Evolutionary conservation across 2,113 vertebrate species (phyloP).

Genomic region (Lepidiolamprologus cunningtoni): DNA sequence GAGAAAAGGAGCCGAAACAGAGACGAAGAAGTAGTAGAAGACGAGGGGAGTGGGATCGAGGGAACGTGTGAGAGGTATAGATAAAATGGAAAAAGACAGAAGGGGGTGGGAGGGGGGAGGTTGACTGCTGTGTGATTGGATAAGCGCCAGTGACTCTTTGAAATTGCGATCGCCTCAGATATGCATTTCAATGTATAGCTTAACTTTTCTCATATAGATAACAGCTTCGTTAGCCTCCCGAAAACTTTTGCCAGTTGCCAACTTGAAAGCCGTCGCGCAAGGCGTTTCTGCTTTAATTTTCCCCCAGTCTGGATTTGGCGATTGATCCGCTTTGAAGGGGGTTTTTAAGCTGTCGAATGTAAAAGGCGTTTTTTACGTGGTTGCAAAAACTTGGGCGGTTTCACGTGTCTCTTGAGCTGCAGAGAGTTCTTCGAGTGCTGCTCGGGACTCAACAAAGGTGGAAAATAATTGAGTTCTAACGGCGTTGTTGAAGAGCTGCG

Average conservation of each 20-base stretch:
- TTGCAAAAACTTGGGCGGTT: not conserved
- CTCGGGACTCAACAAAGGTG: constrained; percentile 25
- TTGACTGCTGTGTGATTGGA: constrained; percentile 60
- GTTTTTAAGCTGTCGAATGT: not conserved
- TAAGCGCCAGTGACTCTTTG: constrained; percentile 64
- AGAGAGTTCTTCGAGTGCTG: not conserved
- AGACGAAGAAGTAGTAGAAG: not conserved
- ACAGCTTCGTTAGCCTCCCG: constrained; percentile 23
- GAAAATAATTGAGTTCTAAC: constrained; percentile 51
- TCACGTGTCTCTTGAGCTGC: not conserved
- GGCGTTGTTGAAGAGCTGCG: not conserved
- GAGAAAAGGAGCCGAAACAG: constrained; percentile 14
- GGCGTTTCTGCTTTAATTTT: not conserved
- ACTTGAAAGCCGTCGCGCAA: constrained; percentile 27
- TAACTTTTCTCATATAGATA: constrained; percentile 49
- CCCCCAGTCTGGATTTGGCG: not conserved
- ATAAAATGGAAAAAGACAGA: constrained; percentile 38
- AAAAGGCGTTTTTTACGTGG: not conserved
- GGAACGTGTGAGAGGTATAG: constrained; percentile 54
- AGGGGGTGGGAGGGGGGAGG: not conserved
- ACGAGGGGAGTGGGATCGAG: constrained; percentile 21
- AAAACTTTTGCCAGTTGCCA: constrained; percentile 17
- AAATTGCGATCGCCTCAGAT: constrained; percentile 56
- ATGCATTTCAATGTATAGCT: constrained; percentile 46
- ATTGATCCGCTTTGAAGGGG: constrained; percentile 37